Evolutionary conservation across 1,140 invertebrate species (phyloP).

Genomic region (Drosophila guanche): DNA sequence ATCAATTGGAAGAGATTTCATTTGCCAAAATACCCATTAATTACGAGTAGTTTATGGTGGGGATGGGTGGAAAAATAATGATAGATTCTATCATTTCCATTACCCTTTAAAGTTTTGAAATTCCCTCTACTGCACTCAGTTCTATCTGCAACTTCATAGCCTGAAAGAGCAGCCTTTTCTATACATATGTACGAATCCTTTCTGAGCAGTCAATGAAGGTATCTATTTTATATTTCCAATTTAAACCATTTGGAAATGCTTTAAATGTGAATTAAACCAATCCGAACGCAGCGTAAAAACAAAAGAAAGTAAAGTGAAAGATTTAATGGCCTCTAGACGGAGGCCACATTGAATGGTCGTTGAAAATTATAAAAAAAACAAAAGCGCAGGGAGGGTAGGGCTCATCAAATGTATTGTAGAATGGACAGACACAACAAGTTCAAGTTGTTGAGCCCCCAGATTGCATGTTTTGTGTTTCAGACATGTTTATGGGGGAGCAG

Average conservation of each 20-base stretch:
- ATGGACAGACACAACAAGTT: constrained; percentile 63
- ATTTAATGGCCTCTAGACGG: constrained; percentile 6
- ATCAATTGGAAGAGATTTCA: constrained; percentile 18
- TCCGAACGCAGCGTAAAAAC: not conserved
- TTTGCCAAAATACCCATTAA: constrained; percentile 3
- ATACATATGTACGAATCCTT: too few relatives aligned
- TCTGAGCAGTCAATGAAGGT: too few relatives aligned
- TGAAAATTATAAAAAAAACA: constrained; percentile 19
- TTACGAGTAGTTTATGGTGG: not conserved
- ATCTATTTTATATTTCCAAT: too few relatives aligned
- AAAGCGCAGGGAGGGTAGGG: constrained; percentile 39
- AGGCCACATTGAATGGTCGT: constrained; percentile 12
- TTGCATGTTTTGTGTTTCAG: constrained; percentile 72
- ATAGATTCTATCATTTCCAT: too few relatives aligned
- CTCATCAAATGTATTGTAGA: constrained; percentile 54
- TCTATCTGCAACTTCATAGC: too few relatives aligned
- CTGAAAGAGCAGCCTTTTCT: too few relatives aligned
- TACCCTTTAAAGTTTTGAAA: too few relatives aligned
- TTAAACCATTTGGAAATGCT: too few relatives aligned
- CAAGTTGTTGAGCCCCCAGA: constrained; percentile 57
- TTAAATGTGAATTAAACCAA: not conserved
- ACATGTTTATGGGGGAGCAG: constrained; percentile 50
- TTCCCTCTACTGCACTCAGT: too few relatives aligned
- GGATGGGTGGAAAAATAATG: too few relatives aligned
- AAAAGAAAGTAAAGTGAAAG: constrained; percentile 11